Evolutionary conservation across 1,140 invertebrate species (phyloP), one percentile per base, ranked within the genome.

Genomic region (Megathymus violae): DNA sequence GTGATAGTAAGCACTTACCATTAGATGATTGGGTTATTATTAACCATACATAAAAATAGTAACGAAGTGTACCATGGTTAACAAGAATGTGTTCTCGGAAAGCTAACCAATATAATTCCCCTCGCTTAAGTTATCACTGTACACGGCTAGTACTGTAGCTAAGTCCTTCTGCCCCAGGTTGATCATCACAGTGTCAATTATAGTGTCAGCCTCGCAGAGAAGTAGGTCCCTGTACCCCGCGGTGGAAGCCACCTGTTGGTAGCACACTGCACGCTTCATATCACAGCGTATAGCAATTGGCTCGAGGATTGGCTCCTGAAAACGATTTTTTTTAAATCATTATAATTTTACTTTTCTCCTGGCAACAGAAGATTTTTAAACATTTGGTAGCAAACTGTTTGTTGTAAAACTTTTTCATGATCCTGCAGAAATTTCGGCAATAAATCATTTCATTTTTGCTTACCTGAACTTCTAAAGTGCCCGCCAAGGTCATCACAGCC

Each of bases 81-180:
- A n/a, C n/a, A n/a, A n/a, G n/a, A n/a, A n/a, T n/a, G n/a, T n/a
- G n/a, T n/a, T n/a, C n/a, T n/a, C 14, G 43, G 40, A 10, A 9
- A 44, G 54, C 70, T 75, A 54, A 91, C 90, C 82, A 14, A 92
- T 86, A 69, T 85, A 91, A 46, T 83, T 78, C 3, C 78, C 85
- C 48, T 91, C 88, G 58, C 80, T 87, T 0, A 94, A 78, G 66
- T 95, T 95, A 61, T 96, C 95, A 19, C 93, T 93, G 92, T 94
- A 95, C 13, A 96, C 94, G 0, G 93, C 92, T 14, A 95, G 88
- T 14, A 96, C 88, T 0, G 94, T 95, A 0, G 94, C 93, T 1
- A 96, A 75, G 80, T 96, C 95, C 74, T 93, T 94, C 78, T 96
- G 95, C 3, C 95, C 95, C 1, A 96, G 71, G 70, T 95, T 95